Conservation (phyloP, 2,888 invertebrate species). For the Plagodis pulveraria region DNA sequence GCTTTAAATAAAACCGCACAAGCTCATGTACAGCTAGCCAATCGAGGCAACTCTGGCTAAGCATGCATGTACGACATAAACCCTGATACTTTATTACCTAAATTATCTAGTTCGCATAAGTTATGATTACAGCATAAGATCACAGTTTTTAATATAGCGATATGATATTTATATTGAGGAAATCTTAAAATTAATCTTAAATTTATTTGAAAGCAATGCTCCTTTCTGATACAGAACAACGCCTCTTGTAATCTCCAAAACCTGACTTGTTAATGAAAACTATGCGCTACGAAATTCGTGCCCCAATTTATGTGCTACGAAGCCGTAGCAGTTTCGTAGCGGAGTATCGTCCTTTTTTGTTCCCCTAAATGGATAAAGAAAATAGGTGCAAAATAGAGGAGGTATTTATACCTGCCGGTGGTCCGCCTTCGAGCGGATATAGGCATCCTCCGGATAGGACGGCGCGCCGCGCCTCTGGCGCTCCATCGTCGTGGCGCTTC, state of each 20-base stretch:
- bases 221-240: background rate
- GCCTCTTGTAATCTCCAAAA: background rate
- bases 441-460: slow-evolving; percentile 82
- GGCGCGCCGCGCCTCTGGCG: slow-evolving; percentile 72
- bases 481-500: slow-evolving; percentile 80
- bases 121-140: no score
- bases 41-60: no score
- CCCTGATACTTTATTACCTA: no score
- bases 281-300: slow-evolving; percentile 5
- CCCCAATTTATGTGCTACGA: slow-evolving; percentile 13
- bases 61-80: no score
- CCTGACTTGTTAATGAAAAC: background rate
- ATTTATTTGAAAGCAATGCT: background rate
- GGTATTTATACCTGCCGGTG: slow-evolving; percentile 84
- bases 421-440: slow-evolving; percentile 85
- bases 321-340: slow-evolving; percentile 23
- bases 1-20: no score
- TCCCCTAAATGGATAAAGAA: slow-evolving; percentile 9
- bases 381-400: slow-evolving; percentile 9
- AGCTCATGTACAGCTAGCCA: no score
- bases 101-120: no score
- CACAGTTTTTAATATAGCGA: no score
- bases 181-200: background rate
- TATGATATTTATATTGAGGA: no score
- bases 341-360: slow-evolving; percentile 7